Base-by-base conservation (phyloP, 2,888 invertebrate species). In the Thysanoteuthis rhombus region DNA sequence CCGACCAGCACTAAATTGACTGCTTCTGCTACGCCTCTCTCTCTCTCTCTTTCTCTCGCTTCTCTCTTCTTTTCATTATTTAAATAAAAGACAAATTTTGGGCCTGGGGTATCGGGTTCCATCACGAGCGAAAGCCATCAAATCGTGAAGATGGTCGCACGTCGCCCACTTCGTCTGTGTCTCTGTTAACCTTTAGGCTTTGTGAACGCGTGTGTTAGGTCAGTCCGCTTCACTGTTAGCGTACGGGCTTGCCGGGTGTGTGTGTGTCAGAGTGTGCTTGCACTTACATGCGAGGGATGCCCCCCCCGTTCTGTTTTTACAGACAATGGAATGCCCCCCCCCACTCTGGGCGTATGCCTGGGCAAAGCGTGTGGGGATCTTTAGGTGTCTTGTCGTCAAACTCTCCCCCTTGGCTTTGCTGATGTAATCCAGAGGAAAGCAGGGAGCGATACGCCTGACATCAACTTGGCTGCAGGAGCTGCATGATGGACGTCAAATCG, bases 21-120 rank as follows among this genome's bases (percentile, higher is more conserved):
- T 19, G 10, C 32, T 32, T 32, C 25, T 32, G 58, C 28, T 58
- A 28, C 32, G 25, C 10, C 8, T 32, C 32, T 8, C 6, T 25
- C 4, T 16, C 5, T 3, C 36, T 0, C n/a, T n/a, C 36, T 0
- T n/a, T n/a, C 25, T 16, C 36, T 4, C 12, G 0, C 16, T n/a
- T 75, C 32, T 58, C 5, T 32, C 32, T 58, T 32, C 8, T 32
- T 58, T 32, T 58, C 32, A 52, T 52, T 75, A n/a, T 75, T 75
- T 32, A n/a, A 75, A n/a, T 75, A n/a, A n/a, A n/a, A 75, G n/a
- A 32, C n/a, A 75, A 75, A 75, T 52, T 52, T 52, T 52, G 52
- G 52, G 52, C 52, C 52, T 52, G 22, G 52, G 25, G 52, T 52
- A 52, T 75, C 75, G 12, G n/a, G n/a, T 75, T 75, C 75, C 75